Conservation (phyloP, 2,888 invertebrate species). For the Craniophora ligustri region DNA sequence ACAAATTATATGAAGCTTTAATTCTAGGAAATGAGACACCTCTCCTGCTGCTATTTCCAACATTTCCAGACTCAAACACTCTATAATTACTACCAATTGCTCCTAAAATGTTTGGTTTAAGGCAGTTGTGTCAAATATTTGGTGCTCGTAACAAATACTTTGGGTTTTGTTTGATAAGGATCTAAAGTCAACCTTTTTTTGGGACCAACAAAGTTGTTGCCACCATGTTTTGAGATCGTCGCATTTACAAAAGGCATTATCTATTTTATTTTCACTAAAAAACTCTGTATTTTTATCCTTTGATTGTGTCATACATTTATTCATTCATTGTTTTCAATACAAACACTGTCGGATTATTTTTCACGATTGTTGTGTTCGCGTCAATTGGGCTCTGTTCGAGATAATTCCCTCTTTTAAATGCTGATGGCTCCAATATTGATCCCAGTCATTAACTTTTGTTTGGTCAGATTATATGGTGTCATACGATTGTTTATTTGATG, state of each 20-base stretch:
- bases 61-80: constrained; percentile 9
- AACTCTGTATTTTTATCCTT: neutral
- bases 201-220: constrained; percentile 28
- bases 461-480: constrained; percentile 14
- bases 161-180: constrained; percentile 44
- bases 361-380: constrained; percentile 2
- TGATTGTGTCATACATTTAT: neutral
- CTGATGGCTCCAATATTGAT: constrained; percentile 18
- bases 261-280: constrained; percentile 13
- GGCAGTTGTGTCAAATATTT: constrained; percentile 23
- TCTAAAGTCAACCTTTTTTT: constrained; percentile 45
- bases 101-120: constrained; percentile 6
- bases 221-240: constrained; percentile 32
- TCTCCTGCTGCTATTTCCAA: constrained; percentile 24
- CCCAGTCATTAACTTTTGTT: constrained; percentile 20
- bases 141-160: constrained; percentile 26
- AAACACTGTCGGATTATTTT: constrained; percentile 11
- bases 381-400: constrained; percentile 12
- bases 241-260: constrained; percentile 23
- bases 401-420: constrained; percentile 7
- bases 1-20: constrained; percentile 56
- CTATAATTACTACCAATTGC: constrained; percentile 22
- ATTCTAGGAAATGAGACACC: constrained; percentile 49
- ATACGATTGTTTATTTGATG: constrained; percentile 13
- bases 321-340: constrained; percentile 5